Conservation (phyloP, 2,113 vertebrate genomes). For the Heteronetta atricapilla region DNA sequence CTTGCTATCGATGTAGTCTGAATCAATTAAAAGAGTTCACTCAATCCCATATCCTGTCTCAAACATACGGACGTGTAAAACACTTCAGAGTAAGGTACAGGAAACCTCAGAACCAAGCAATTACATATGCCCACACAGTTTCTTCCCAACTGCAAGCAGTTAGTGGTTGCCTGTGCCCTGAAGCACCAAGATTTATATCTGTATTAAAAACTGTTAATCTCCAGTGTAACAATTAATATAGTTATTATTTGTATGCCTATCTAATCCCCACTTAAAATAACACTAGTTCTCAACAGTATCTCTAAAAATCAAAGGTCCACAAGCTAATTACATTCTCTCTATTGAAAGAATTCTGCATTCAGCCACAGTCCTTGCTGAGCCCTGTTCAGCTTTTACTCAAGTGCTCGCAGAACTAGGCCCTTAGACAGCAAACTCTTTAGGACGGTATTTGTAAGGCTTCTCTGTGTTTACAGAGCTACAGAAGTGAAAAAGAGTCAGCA, state of each 20-base stretch:
- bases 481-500: accelerated
- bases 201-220: background rate
- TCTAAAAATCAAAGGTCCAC: background rate
- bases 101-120: background rate
- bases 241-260: background rate
- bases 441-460: background rate
- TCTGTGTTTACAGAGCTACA: background rate
- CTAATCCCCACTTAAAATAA: background rate
- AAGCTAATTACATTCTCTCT: background rate
- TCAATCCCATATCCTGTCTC: accelerated
- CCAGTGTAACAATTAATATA: background rate
- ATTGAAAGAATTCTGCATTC: background rate
- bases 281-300: background rate
- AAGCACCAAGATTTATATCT: background rate
- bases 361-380: background rate
- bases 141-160: background rate
- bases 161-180: background rate
- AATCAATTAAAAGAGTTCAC: accelerated
- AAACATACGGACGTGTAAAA: background rate
- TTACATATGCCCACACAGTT: background rate
- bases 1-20: accelerated
- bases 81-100: background rate
- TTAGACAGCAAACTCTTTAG: background rate
- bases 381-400: background rate
- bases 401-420: accelerated